Base-by-base conservation (phyloP, 2,888 invertebrate genomes). In the Apoda limacodes region DNA sequence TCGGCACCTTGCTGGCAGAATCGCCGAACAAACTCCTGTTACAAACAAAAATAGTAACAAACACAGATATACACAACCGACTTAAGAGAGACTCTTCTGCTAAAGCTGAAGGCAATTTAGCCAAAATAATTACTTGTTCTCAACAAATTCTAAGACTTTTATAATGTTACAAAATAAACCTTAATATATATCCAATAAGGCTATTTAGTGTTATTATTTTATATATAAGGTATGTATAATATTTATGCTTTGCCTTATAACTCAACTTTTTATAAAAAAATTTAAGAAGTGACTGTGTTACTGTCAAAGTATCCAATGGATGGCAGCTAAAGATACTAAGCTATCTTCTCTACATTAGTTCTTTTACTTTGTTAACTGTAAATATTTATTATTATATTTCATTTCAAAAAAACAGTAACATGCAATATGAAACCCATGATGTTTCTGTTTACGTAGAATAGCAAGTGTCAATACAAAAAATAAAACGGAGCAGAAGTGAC, bases 1-100 rank as follows among this genome's bases (percentile, higher is more conserved):
- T 93, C 15, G 93, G 93, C 25, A 93, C 92, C 1, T 58, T 93
- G 9, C 53, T 88, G 41, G 75, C 66, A 9, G 82, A 71, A 42
- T 69, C 75, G 19, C 68, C 68, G 3, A 67, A 67, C 56, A 78
- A 63, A 46, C 42, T 76, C 9, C 52, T 56, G 14, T 61, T 81
- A 20, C 70, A 71, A 48, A 58, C 68, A 2, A 72, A 70, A 49
- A 56, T 82, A 26, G 65, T 76, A 2, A 57, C 72, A 4, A 63
- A 61, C 46, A 26, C 45, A 0, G 48, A 54, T 24, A 49, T 81
- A 3, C 61, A 62, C 52, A 71, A 61, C 55, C 64, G 65, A 45
- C 71, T 65, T 53, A 80, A 68, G 48, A 57, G 28, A 45, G 78
- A 71, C 52, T 50, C 36, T 39, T 56, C 38, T 48, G 52, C 45